Conservation (phyloP, 1,140 invertebrate species). For the Physella acuta region DNA sequence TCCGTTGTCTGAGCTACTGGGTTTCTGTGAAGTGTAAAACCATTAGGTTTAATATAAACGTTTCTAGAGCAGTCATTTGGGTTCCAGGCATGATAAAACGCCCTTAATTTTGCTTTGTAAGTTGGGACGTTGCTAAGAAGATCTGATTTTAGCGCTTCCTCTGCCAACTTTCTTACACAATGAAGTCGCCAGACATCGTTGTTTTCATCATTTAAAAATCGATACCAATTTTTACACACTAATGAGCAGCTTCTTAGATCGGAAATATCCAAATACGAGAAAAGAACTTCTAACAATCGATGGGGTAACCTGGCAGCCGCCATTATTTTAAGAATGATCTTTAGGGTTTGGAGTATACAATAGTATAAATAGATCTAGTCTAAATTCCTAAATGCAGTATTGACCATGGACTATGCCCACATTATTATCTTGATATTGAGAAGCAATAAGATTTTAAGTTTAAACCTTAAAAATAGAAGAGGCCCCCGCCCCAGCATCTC, state of each 20-base stretch:
- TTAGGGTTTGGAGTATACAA: background rate
- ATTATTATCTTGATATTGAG: no score
- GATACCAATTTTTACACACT: constrained; percentile 92
- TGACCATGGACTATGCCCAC: no score
- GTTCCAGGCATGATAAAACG: constrained; percentile 95
- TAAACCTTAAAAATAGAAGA: no score
- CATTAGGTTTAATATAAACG: constrained; percentile 95
- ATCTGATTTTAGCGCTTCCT: constrained; percentile 90
- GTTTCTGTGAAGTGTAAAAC: constrained; percentile 95
- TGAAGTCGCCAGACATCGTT: constrained; percentile 93
- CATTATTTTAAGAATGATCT: constrained; percentile 31
- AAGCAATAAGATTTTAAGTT: no score
- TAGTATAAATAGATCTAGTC: background rate
- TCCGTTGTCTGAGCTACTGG: constrained; percentile 98
- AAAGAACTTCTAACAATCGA: constrained; percentile 88
- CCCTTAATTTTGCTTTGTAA: constrained; percentile 91
- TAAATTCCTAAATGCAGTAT: no score
- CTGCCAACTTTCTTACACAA: constrained; percentile 82
- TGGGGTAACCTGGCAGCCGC: constrained; percentile 65
- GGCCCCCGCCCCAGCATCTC: no score
- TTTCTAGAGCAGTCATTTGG: constrained; percentile 95
- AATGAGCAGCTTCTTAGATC: constrained; percentile 86
- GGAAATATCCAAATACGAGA: constrained; percentile 85
- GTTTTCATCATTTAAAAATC: constrained; percentile 88
- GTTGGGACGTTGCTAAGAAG: constrained; percentile 84